Percentiles rank a stretch among this genome's conserved stretches.
phyloP scores from a whole-genome alignment of 2,888 invertebrate genomes.

The Drosophila vallismaia region DNA sequence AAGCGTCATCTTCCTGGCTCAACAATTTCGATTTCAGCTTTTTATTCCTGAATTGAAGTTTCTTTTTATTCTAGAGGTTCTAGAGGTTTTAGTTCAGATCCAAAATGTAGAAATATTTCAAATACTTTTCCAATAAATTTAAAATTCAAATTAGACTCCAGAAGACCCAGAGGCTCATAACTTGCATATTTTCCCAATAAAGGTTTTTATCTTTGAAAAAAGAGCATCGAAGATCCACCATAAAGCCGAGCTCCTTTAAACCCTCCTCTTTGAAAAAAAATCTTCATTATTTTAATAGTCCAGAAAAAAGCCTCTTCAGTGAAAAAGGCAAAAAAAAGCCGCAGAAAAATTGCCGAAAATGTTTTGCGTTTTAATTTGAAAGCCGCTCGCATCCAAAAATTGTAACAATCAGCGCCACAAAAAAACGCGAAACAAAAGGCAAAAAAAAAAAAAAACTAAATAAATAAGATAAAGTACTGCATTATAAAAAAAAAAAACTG shows the following conservation, averaged over 20 bases:
- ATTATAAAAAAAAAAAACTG: background rate
- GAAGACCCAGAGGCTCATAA: too few species aligned
- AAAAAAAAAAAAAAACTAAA: slow-evolving; percentile 5
- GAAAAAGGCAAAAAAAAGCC: background rate
- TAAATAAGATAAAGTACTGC: slow-evolving; percentile 27
- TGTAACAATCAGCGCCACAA: slow-evolving; percentile 72
- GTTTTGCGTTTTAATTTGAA: slow-evolving; percentile 56
- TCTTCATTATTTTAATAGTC: slow-evolving; percentile 11
- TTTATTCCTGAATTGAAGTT: background rate
- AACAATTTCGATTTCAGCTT: background rate
- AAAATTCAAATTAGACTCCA: too few species aligned
- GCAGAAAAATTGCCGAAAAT: slow-evolving; percentile 38
- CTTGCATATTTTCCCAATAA: too few species aligned
- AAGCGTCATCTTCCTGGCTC: slow-evolving; percentile 1
- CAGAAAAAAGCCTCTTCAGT: slow-evolving; percentile 8
- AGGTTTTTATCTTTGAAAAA: background rate
- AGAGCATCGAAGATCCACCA: background rate
- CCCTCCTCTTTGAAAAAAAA: slow-evolving; percentile 5
- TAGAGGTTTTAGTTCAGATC: background rate
- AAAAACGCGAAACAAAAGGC: slow-evolving; percentile 2
- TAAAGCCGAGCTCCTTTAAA: background rate
- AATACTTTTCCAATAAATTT: background rate
- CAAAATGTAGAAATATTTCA: background rate
- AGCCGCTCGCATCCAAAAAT: slow-evolving; percentile 62
- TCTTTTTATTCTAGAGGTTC: background rate